Base-by-base conservation (phyloP, 2,797 vertebrate genomes). In the Syngnathus rostellatus region DNA sequence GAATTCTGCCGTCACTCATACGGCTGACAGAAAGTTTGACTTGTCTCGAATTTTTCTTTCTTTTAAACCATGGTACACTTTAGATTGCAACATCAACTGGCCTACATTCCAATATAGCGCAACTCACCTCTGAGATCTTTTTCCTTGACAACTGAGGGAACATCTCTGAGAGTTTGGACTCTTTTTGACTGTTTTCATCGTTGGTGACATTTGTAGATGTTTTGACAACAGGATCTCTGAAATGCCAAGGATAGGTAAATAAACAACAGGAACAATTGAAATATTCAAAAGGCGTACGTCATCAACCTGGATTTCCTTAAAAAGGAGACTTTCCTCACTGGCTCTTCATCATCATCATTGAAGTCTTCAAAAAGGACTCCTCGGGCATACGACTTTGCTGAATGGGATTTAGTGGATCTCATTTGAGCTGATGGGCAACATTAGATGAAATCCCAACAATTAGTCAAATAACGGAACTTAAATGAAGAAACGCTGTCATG, bases 111-210 rank as follows among this genome's bases (percentile, higher is more conserved):
- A 37, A 17, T 8, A 14, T 17, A 14, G 37, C 14, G 17, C 17
- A 7, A 58, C 83, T 80, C 50, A 85, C 95, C 86, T 95, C 81
- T 68, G 90, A 74, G 4, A 94, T 72, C 57, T 95, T 88, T 39
- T 46, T 71, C 70, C 89, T 89, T 40, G 68, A 86, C 81, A 88
- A 82, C 64, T 94, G 89, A 45, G 95, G 95, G 72, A 96, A 95
- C 62, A 91, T 83, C 63, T 95, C 92, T 73, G 87, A 79, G 50
- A 96, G 76, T 63, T 80, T 92, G 72, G 72, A 74, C 12, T 91
- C 69, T 75, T 92, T 94, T 11, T 88, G 83, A 2, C 87, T 86
- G 62, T 83, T 31, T 11, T 88, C 82, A 3, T 77, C 72, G 41
- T 89, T 86, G 19, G 88, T 86, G 0, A 83, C 78, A 0, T 7